Conservation (phyloP, 2,888 invertebrate species). For the Drosophila meridiana region DNA sequence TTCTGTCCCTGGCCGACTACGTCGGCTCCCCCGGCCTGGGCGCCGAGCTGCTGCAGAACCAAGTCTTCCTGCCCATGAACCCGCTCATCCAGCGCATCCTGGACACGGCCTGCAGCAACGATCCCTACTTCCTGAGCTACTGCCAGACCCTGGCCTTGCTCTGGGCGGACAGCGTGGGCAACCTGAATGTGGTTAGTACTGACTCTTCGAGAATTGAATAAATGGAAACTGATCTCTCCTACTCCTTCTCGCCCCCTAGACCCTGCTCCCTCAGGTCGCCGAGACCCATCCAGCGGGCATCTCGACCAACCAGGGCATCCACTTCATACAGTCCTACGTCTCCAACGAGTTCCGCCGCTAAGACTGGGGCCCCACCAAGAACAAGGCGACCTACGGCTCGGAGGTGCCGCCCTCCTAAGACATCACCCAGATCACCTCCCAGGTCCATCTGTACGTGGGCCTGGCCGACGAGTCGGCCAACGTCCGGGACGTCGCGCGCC, state of each 20-base stretch:
- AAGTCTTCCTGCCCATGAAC: conserved; percentile 86
- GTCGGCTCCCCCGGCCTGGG: conserved; percentile 67
- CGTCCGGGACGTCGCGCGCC: conserved; percentile 57
- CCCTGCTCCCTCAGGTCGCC: conserved; percentile 69
- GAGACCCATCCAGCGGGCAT: conserved; percentile 82
- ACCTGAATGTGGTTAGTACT: conserved; percentile 69
- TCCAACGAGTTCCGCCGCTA: conserved; percentile 72
- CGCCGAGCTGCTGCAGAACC: conserved; percentile 64
- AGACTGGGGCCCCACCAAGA: conserved; percentile 71
- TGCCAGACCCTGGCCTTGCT: conserved; percentile 68
- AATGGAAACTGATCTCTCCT: background rate
- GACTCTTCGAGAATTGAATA: background rate
- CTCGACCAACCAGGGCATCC: conserved; percentile 80
- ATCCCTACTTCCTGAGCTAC: conserved; percentile 56
- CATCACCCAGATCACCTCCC: conserved; percentile 63
- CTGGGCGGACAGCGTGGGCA: conserved; percentile 72
- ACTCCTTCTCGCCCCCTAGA: conserved; percentile 37
- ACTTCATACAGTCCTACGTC: conserved; percentile 69
- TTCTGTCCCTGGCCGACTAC: conserved; percentile 83
- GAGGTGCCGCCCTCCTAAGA: conserved; percentile 72
- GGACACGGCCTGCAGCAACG: conserved; percentile 72
- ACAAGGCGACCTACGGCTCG: conserved; percentile 59
- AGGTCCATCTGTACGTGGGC: conserved; percentile 73
- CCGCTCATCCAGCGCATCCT: conserved; percentile 65
- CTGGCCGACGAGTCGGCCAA: conserved; percentile 70